Evolutionary conservation across 2,113 vertebrate genomes (phyloP).

Genomic region (Mormoops blainvillei): DNA sequence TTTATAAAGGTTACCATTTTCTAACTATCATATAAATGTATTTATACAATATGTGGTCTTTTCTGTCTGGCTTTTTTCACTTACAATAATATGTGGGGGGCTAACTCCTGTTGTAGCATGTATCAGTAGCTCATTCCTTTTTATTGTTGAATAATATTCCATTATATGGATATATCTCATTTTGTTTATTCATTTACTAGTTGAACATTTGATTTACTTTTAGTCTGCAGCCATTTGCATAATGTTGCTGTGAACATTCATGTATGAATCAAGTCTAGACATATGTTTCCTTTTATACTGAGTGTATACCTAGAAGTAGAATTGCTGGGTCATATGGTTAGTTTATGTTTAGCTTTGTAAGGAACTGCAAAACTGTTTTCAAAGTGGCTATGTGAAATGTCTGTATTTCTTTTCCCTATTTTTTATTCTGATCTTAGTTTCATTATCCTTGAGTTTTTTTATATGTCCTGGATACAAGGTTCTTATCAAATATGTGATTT

Average conservation of each 20-base stretch:
- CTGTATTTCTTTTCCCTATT: background rate
- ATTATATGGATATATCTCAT: background rate
- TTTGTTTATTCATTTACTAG: background rate
- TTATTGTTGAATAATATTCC: background rate
- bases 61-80: background rate
- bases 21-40: background rate
- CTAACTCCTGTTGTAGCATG: background rate
- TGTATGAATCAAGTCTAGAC: background rate
- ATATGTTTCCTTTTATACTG: background rate
- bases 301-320: background rate
- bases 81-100: background rate
- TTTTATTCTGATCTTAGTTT: background rate
- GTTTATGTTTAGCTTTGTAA: background rate
- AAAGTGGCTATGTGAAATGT: background rate
- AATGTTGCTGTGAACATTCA: background rate
- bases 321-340: background rate
- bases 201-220: background rate
- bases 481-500: background rate
- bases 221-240: background rate
- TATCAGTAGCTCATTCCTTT: background rate
- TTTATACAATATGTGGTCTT: background rate
- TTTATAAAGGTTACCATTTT: background rate
- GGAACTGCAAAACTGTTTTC: background rate
- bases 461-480: background rate
- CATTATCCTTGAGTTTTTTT: background rate